Conservation (phyloP, 1,140 invertebrate genomes). For the Wasmannia auropunctata region DNA sequence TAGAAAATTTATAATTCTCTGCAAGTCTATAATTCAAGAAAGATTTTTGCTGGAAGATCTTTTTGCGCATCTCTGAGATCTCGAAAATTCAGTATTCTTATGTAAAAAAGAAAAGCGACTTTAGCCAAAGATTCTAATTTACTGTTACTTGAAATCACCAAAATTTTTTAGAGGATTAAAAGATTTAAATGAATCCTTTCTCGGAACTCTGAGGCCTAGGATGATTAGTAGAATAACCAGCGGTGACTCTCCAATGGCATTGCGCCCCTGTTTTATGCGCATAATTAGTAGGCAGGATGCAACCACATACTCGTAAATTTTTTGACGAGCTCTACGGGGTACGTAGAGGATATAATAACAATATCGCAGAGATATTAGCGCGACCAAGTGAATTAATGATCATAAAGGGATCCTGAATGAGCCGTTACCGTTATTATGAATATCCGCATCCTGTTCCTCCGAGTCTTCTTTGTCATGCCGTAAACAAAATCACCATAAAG, state of each 20-base stretch:
- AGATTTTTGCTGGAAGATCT: neutral
- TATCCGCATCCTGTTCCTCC: conserved; percentile 63
- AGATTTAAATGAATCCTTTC: neutral
- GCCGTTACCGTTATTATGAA: conserved; percentile 71
- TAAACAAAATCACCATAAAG: neutral
- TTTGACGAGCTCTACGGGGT: conserved; percentile 48
- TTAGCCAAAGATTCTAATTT: neutral
- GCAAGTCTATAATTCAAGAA: neutral
- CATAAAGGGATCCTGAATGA: conserved; percentile 63
- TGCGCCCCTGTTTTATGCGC: conserved; percentile 29
- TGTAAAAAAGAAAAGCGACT: neutral
- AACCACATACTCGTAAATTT: conserved; percentile 45
- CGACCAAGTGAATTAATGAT: conserved; percentile 59
- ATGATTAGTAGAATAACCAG: neutral
- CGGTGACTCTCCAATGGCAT: neutral
- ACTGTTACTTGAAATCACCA: neutral
- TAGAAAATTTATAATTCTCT: neutral
- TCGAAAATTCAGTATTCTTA: neutral
- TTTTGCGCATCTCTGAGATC: neutral
- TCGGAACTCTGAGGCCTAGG: neutral
- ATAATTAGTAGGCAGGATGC: conserved; percentile 52
- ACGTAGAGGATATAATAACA: conserved; percentile 24
- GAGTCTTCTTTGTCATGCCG: neutral
- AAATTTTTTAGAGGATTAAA: neutral
- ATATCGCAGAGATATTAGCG: conserved; percentile 57